Percentiles rank a stretch among this genome's conserved stretches.
phyloP scores from a whole-genome alignment of 2,113 vertebrate species.

The Micromys minutus region DNA sequence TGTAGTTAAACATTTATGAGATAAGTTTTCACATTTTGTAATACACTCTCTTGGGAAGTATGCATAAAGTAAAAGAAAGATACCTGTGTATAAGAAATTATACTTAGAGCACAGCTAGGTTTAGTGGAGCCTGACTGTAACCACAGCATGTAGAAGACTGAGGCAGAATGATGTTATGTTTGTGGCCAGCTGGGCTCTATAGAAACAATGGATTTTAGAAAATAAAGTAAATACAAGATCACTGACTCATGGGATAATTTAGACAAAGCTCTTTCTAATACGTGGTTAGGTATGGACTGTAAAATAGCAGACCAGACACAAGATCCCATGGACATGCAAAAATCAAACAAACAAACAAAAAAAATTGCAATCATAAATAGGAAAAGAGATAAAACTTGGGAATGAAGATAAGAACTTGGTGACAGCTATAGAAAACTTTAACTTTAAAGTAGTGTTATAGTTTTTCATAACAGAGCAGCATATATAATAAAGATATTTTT shows the following conservation, averaged over 20 bases:
- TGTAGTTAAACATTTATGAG: slow-evolving; percentile 51
- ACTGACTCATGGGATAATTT: neutral
- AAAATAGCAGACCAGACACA: neutral
- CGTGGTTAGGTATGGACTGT: neutral
- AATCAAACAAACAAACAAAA: no score
- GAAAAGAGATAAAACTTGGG: neutral
- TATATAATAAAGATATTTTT: neutral
- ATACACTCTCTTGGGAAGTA: neutral
- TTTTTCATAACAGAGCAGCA: neutral
- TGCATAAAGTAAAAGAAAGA: neutral
- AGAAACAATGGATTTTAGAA: neutral
- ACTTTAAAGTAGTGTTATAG: neutral
- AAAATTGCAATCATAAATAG: neutral
- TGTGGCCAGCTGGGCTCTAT: neutral
- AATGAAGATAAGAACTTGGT: neutral
- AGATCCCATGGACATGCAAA: neutral
- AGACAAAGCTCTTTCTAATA: neutral
- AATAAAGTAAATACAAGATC: neutral
- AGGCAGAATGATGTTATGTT: neutral
- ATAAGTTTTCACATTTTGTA: neutral
- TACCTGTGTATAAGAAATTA: neutral
- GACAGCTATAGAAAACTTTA: neutral
- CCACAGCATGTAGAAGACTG: no score
- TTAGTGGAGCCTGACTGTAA: neutral
- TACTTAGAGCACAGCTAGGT: neutral